Conservation (phyloP, 2,888 invertebrate genomes). For the Apamea crenata region DNA sequence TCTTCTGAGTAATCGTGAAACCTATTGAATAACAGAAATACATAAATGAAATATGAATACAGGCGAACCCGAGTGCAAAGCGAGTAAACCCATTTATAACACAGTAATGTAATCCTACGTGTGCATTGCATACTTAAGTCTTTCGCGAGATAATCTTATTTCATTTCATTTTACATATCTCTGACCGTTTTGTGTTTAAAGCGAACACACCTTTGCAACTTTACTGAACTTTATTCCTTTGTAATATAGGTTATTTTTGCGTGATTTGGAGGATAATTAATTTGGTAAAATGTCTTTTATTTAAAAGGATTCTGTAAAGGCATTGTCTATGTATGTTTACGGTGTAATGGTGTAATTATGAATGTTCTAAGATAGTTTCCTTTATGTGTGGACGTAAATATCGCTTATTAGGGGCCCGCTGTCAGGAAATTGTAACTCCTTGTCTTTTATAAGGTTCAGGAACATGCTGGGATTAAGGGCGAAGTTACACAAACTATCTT, state of each 20-base stretch:
- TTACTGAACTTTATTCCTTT: background rate
- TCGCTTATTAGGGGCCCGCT: conserved; percentile 13
- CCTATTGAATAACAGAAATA: background rate
- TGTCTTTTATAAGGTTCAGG: background rate
- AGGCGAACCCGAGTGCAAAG: conserved; percentile 19
- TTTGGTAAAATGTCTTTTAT: conserved; percentile 27
- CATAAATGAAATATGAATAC: conserved; percentile 11
- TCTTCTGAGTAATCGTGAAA: background rate
- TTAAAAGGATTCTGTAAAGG: conserved; percentile 24
- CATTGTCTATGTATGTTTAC: conserved; percentile 37
- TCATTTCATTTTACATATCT: conserved; percentile 71
- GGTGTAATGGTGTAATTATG: conserved; percentile 35
- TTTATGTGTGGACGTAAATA: conserved; percentile 14
- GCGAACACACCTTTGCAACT: conserved; percentile 55
- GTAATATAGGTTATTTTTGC: background rate
- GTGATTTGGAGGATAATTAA: background rate
- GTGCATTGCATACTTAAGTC: conserved; percentile 67
- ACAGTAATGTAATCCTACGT: conserved; percentile 68
- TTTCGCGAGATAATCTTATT: conserved; percentile 78
- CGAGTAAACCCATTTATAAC: conserved; percentile 50
- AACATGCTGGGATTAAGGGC: background rate
- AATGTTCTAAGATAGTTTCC: conserved; percentile 31
- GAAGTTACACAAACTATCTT: background rate
- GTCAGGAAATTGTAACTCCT: conserved; percentile 18
- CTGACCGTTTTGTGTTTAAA: conserved; percentile 65